These are phyloP conservation scores for Delia radicum DNA, from an alignment of 1,140 invertebrate genomes.

Conservation along the genomic window DNA sequence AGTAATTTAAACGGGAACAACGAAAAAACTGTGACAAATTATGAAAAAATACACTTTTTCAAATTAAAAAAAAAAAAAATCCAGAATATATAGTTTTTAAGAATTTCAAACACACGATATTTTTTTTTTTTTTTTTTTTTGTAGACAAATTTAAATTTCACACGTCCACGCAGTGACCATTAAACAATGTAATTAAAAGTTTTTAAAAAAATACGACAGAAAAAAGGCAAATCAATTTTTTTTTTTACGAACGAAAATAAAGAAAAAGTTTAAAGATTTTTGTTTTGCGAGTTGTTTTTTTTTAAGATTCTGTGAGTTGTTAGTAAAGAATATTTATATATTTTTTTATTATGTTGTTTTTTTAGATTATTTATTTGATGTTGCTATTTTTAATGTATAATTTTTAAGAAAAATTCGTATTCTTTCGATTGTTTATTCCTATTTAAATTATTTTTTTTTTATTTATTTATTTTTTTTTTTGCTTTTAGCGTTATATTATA, in stretches of 20 bases:
- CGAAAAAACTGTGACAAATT: no score
- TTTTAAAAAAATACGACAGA: not conserved
- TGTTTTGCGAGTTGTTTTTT: not conserved
- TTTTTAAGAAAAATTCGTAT: not conserved
- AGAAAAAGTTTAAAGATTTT: not conserved
- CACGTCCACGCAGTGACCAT: not conserved
- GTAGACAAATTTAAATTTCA: not conserved
- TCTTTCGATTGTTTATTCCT: not conserved
- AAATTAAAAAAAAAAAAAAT: no score
- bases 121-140: not conserved
- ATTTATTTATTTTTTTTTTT: not conserved
- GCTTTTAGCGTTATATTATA: not conserved
- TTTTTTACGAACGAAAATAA: not conserved
- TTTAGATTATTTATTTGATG: not conserved
- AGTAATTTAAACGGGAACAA: no score
- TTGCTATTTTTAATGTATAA: not conserved
- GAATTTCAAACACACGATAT: not conserved
- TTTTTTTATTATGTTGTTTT: not conserved
- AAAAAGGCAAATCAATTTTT: not conserved
- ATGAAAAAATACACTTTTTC: no score
- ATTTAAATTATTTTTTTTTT: not conserved
- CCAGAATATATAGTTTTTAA: not conserved
- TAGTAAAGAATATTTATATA: no score
- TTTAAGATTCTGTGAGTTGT: not conserved
- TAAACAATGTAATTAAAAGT: not conserved